Conservation (phyloP, 2,888 invertebrate genomes). For the Neoscelio sp. region DNA sequence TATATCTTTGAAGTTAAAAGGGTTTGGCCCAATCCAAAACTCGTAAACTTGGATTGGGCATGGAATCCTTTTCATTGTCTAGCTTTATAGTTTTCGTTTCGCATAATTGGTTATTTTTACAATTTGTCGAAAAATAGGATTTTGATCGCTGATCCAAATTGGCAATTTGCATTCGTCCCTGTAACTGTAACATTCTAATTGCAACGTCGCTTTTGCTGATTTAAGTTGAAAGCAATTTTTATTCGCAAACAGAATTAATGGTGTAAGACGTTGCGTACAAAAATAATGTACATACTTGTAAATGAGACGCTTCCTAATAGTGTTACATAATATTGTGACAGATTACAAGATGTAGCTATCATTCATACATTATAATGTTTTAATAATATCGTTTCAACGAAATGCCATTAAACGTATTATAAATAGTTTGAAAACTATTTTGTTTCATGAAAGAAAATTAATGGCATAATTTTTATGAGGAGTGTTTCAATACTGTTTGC, state of each 20-base stretch:
- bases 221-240: constrained; percentile 3
- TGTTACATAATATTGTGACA: no score
- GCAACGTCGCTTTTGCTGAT: constrained; percentile 13
- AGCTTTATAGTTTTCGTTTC: not conserved
- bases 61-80: not conserved
- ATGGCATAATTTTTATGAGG: no score
- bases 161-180: constrained; percentile 42
- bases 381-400: no score
- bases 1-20: no score
- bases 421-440: no score
- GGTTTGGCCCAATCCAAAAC: no score
- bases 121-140: constrained; percentile 27
- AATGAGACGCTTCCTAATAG: not conserved
- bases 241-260: constrained; percentile 23
- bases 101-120: constrained; percentile 15
- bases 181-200: constrained; percentile 22
- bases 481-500: no score
- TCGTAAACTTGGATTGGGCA: not conserved
- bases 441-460: no score
- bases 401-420: no score
- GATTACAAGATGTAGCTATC: no score
- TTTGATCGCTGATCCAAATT: constrained; percentile 49
- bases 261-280: not conserved
- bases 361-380: no score
- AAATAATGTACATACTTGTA: constrained; percentile 5